phyloP scores from a whole-genome alignment of 2,888 invertebrate species.

The Diabrotica balteata region DNA sequence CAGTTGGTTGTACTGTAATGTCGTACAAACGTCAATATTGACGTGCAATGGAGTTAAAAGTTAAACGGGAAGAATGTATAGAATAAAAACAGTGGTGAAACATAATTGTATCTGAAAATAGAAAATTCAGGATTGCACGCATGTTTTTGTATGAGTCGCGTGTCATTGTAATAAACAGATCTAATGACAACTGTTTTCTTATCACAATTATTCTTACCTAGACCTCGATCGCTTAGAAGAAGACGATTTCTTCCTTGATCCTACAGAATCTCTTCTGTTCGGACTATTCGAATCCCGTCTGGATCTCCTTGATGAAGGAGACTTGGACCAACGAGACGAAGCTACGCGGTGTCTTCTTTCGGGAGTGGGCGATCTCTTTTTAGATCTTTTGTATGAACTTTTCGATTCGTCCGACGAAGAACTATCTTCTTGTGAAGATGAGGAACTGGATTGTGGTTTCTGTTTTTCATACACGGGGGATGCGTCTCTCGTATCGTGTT shows the following conservation, averaged over 20 bases:
- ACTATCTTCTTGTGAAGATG: constrained; percentile 36
- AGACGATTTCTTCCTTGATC: constrained; percentile 29
- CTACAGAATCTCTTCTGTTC: constrained; percentile 25
- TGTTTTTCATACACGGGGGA: constrained; percentile 21
- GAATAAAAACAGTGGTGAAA: no score
- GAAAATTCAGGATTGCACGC: no score
- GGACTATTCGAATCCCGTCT: constrained; percentile 30
- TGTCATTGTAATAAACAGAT: no score
- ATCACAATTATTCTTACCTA: background rate
- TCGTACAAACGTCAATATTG: no score
- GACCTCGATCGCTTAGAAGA: constrained; percentile 32
- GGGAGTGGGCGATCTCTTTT: constrained; percentile 35
- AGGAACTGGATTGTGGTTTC: constrained; percentile 34
- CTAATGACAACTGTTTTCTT: no score
- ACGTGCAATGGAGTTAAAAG: no score
- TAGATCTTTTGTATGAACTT: constrained; percentile 35
- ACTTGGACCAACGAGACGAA: constrained; percentile 35
- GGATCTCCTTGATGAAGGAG: constrained; percentile 29
- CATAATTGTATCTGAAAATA: no score
- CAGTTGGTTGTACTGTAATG: no score
- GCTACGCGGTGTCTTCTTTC: constrained; percentile 27
- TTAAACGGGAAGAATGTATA: no score
- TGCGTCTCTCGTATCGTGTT: constrained; percentile 22
- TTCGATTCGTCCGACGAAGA: constrained; percentile 41
- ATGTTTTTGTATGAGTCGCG: no score